Evolutionary conservation across 2,797 vertebrate genomes (phyloP).

Genomic region (Sebastes oblongus): DNA sequence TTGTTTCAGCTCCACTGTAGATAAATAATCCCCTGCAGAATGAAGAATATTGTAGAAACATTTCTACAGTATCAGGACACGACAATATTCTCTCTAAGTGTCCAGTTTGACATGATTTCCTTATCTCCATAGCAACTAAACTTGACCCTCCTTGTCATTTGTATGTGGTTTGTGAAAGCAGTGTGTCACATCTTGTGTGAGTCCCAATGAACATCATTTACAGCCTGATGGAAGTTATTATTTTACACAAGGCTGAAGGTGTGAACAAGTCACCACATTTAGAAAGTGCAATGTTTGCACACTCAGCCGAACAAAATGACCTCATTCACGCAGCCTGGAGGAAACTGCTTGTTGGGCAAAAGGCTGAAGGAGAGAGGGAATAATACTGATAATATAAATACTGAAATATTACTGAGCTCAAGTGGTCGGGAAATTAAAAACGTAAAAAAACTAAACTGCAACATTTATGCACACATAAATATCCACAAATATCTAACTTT

Average conservation of each 20-base stretch:
- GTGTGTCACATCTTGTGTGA: constrained; percentile 9
- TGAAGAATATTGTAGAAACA: neutral
- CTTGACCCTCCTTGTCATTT: neutral
- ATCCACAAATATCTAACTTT: neutral
- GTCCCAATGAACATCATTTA: constrained; percentile 23
- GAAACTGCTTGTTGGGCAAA: constrained; percentile 56
- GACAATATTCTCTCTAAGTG: neutral
- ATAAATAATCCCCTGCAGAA: neutral
- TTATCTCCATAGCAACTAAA: constrained; percentile 13
- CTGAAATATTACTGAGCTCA: neutral
- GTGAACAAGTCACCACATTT: constrained; percentile 60
- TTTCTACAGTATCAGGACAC: neutral
- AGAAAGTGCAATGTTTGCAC: constrained; percentile 66
- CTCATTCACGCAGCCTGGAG: constrained; percentile 52
- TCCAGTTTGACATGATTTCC: constrained; percentile 2
- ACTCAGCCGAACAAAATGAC: constrained; percentile 56
- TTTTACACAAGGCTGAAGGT: constrained; percentile 35
- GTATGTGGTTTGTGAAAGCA: constrained; percentile 12
- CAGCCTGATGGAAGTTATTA: constrained; percentile 39
- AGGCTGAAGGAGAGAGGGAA: constrained; percentile 18
- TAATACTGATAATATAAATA: neutral
- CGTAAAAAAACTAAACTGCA: neutral
- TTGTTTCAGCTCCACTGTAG: neutral
- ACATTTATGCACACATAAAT: neutral
- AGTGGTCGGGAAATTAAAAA: constrained; percentile 9